Evolutionary conservation across 2,797 vertebrate genomes (phyloP).

Genomic region (Anabas testudineus): DNA sequence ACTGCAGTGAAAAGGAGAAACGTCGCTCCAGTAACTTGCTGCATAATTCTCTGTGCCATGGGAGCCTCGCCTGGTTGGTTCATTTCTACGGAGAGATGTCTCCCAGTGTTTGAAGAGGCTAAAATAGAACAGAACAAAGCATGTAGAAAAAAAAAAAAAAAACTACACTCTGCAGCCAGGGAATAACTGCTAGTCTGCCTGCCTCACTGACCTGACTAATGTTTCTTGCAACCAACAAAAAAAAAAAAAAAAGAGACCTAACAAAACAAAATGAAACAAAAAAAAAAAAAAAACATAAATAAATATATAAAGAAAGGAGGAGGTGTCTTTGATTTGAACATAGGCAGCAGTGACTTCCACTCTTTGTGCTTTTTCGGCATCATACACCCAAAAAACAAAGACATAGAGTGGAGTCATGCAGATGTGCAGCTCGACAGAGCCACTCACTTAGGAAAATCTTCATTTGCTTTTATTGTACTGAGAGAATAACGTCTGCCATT

Average conservation of each 20-base stretch:
- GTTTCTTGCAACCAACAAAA: constrained; percentile 34
- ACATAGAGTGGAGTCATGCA: too few relatives aligned
- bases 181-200: constrained; percentile 49
- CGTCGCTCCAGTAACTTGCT: constrained; percentile 64
- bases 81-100: constrained; percentile 62
- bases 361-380: too few relatives aligned
- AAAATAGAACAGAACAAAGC: constrained; percentile 74
- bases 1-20: constrained; percentile 55
- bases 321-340: constrained; percentile 20
- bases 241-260: too few relatives aligned
- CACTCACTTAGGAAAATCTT: too few relatives aligned
- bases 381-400: too few relatives aligned
- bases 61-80: constrained; percentile 63
- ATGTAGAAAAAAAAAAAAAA: constrained; percentile 29
- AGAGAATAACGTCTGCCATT: too few relatives aligned
- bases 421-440: too few relatives aligned
- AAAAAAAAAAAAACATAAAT: constrained; percentile 20
- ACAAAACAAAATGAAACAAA: constrained; percentile 23
- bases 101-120: constrained; percentile 69
- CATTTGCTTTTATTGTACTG: too few relatives aligned
- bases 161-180: constrained; percentile 27
- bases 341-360: too few relatives aligned
- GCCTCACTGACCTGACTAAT: constrained; percentile 47
- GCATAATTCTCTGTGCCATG: constrained; percentile 61
- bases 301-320: neutral